phyloP scores from a whole-genome alignment of 2,797 vertebrate genomes.

The Synaphobranchus kaupii region DNA sequence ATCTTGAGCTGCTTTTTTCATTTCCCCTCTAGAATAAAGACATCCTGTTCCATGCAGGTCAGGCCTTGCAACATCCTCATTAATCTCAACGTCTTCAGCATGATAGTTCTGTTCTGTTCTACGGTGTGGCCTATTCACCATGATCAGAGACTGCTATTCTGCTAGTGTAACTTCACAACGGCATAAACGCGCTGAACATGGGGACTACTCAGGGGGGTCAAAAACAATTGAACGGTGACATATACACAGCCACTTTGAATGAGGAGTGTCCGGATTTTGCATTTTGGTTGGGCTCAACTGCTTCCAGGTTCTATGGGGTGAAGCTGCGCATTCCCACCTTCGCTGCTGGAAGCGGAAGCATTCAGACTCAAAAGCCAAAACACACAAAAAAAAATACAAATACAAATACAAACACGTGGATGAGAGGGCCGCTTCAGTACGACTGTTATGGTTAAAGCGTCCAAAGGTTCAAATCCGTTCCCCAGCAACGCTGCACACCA shows the following conservation, averaged over 20 bases:
- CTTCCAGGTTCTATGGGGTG: not conserved
- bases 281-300: not conserved
- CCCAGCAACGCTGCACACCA: not conserved
- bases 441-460: not conserved
- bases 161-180: not conserved
- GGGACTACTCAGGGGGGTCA: not conserved
- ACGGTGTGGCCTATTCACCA: not conserved
- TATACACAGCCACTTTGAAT: too few species aligned
- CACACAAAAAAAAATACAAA: not conserved
- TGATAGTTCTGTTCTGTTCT: too few species aligned
- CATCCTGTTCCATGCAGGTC: slow-evolving; percentile 31
- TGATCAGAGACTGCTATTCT: not conserved
- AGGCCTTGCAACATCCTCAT: slow-evolving; percentile 2
- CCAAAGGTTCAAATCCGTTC: not conserved
- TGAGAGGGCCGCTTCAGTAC: too few species aligned
- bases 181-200: not conserved
- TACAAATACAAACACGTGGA: too few species aligned
- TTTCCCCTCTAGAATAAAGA: not conserved
- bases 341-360: not conserved
- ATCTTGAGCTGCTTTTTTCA: not conserved
- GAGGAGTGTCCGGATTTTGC: not conserved
- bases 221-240: too few species aligned
- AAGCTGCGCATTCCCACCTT: not conserved
- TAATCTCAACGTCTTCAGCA: slow-evolving; percentile 22
- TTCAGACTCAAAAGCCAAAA: not conserved